Base-by-base conservation (phyloP, 2,797 vertebrate species). In the Rhinatrema bivittatum region DNA sequence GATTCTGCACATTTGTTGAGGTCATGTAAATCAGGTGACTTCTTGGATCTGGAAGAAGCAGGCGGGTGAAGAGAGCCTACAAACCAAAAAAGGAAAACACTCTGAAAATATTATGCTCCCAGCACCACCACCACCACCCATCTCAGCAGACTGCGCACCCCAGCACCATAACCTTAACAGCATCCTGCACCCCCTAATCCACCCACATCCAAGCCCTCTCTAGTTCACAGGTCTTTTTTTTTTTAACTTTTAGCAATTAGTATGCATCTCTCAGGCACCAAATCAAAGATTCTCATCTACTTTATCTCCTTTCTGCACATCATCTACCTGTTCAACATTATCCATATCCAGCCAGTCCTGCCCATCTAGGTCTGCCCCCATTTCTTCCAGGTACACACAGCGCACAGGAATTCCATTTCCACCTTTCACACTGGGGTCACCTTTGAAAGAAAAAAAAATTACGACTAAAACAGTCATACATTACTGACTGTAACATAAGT, bases 281-380 rank as follows among this genome's bases (percentile, higher is more conserved):
- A n/a, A n/a, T n/a, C n/a, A n/a, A n/a, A n/a, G n/a, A n/a, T n/a
- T n/a, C n/a, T n/a, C n/a, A n/a, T n/a, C n/a, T n/a, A n/a, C n/a
- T n/a, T n/a, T n/a, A n/a, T n/a, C n/a, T n/a, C n/a, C n/a, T n/a
- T n/a, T n/a, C n/a, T n/a, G n/a, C n/a, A n/a, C n/a, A n/a, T n/a
- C n/a, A n/a, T n/a, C 25, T 59, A 98, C 95, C 91, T 98, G 94
- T 51, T 96, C 94, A 10, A 98, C 79, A 2, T 94, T 99, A 61
- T 91, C 83, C 95, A 96, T 98, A 72, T 98, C 94, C 41, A 99
- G 82, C 94, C 94, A 98, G 79, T 98, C 94, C 77, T 98, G 96
- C 27, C 92, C 96, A 19, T 96, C 92, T 43, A 98, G 77, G 49
- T 96, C 93, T 1, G 87, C 68, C 0, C 93, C 94, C 88, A 98